A percentile compares a stretch with the other conserved stretches of the same genome.
These are phyloP conservation scores for Caracal caracal DNA, from an alignment of 2,113 vertebrate species.

Conservation along the genomic window DNA sequence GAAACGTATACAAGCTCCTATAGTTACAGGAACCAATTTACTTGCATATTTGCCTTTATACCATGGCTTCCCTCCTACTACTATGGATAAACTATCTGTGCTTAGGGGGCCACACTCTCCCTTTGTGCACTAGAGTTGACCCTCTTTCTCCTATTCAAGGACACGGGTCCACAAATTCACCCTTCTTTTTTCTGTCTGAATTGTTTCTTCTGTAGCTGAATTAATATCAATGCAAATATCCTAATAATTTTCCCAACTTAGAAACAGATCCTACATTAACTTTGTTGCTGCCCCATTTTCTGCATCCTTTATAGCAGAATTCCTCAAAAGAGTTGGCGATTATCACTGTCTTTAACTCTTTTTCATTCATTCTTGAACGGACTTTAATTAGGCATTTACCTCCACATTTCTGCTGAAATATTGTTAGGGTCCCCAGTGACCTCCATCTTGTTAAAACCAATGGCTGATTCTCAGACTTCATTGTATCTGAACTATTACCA, in stretches of 20 bases:
- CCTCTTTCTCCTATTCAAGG: background rate
- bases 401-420: background rate
- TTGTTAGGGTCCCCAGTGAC: background rate
- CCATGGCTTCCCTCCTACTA: background rate
- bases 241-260: background rate
- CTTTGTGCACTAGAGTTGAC: background rate
- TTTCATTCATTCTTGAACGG: background rate
- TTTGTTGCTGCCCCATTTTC: background rate
- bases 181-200: background rate
- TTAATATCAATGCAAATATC: background rate
- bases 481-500: background rate
- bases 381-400: background rate
- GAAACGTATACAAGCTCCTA: background rate
- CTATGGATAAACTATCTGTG: background rate
- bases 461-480: background rate
- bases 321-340: background rate
- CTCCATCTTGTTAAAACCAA: background rate
- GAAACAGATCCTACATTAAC: background rate
- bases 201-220: background rate
- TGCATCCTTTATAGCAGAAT: background rate
- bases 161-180: background rate
- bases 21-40: background rate
- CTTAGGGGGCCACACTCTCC: background rate
- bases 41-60: background rate
- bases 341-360: background rate